phyloP scores from a whole-genome alignment of 2,797 vertebrate species.

The Fratercula arctica region DNA sequence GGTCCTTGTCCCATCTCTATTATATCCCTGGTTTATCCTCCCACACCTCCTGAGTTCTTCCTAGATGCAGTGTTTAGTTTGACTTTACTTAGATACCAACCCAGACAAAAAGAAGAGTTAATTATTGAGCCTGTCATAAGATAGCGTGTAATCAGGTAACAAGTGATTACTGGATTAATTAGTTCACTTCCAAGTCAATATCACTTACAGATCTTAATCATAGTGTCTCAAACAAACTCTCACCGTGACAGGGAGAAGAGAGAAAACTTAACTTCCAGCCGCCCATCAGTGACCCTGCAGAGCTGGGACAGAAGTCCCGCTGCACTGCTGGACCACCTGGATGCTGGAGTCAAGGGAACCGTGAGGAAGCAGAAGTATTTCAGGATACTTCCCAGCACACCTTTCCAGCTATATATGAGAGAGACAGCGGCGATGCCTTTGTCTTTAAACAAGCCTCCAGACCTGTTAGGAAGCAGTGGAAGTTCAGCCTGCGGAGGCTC shows the following conservation, averaged over 20 bases:
- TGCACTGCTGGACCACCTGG: not conserved
- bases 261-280: not conserved
- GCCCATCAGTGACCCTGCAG: accelerated
- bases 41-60: not conserved
- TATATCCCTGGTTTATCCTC: not conserved
- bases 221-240: accelerated
- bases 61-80: not conserved
- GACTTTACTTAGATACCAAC: not conserved
- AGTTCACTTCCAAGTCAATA: not conserved
- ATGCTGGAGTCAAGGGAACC: not conserved
- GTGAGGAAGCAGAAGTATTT: not conserved
- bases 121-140: not conserved
- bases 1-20: not conserved
- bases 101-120: not conserved
- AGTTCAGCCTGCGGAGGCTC: not conserved
- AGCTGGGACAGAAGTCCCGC: not conserved
- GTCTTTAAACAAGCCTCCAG: not conserved
- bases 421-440: accelerated
- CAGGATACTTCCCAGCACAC: not conserved
- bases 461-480: not conserved
- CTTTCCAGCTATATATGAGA: accelerated
- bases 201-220: no score
- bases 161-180: not conserved
- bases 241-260: accelerated
- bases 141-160: not conserved